Evolutionary conservation across 2,113 vertebrate species (phyloP).

Genomic region (Romanogobio albipinnatus): DNA sequence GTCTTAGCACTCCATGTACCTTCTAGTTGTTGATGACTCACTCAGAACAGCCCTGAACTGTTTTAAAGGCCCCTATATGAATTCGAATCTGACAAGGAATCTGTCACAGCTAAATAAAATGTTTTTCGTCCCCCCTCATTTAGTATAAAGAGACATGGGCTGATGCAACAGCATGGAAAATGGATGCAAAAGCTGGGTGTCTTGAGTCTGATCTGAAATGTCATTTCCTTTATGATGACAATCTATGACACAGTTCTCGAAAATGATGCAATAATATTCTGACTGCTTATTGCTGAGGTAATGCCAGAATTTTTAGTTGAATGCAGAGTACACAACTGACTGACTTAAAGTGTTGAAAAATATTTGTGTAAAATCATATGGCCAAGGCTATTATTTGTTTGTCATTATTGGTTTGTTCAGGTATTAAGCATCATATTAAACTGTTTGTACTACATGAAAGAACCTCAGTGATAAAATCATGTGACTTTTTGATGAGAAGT

Average conservation of each 20-base stretch:
- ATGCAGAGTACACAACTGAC: neutral
- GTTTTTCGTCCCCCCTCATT: conserved; percentile 34
- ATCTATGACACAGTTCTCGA: conserved; percentile 32
- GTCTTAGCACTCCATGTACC: neutral
- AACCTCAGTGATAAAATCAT: neutral
- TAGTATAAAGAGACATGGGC: conserved; percentile 12
- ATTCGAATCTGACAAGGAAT: conserved; percentile 31
- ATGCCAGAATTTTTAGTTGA: neutral
- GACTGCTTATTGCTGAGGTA: neutral
- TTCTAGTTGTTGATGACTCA: conserved; percentile 10
- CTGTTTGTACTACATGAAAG: neutral
- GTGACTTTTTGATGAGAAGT: neutral
- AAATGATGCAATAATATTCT: conserved; percentile 24
- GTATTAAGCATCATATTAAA: neutral
- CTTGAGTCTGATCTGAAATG: conserved; percentile 38
- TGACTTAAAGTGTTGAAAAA: neutral
- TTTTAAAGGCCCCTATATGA: conserved; percentile 2
- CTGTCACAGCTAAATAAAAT: conserved; percentile 29
- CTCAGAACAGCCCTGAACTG: conserved; percentile 9
- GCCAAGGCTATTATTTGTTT: neutral
- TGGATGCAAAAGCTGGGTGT: conserved; percentile 19
- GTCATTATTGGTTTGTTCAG: neutral
- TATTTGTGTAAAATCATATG: neutral
- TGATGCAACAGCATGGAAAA: conserved; percentile 49
- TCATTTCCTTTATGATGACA: conserved; percentile 38